Base-by-base conservation (phyloP, 2,888 invertebrate species). In the Zygogramma bicolorata region DNA sequence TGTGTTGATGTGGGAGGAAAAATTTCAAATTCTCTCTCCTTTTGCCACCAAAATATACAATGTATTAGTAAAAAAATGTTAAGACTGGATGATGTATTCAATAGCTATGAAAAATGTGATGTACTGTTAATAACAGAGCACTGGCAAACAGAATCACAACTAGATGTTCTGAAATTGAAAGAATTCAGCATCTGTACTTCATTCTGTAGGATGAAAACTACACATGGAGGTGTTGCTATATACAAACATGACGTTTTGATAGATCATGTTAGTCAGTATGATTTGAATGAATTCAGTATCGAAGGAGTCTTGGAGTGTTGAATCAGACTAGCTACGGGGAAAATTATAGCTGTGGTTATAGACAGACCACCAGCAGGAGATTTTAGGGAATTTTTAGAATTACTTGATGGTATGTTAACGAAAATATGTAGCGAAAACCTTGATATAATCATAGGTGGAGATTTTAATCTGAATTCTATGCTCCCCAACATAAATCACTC, bases 281-380 rank as follows among this genome's bases (percentile, higher is more conserved):
- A 42, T 42, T 6, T 42, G 8, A 42, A 42, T 18, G 42, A 42
- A 59, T 31, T 59, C 8, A 27, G 59, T 59, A 18, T 59, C 59
- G 58, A n/a, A 58, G 58, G 58, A 58, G n/a, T 58, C 58, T 58
- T 58, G 27, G 31, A 58, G 31, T 58, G 31, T 31, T 58, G 58
- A 29, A 58, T 58, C 27, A 27, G 29, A 29, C 31, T 18, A 29
- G 31, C 29, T 31, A 29, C 15, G 25, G 31, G 59, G 31, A 59
- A 27, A 59, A 59, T 59, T 59, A 59, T 59, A n/a, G 31, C 59
- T 59, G 59, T 59, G 59, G 59, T 59, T 31, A 59, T 18, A 59
- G 15, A 31, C 59, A 59, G 59, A 59, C 25, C 59, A 29, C 18
- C 42, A 42, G 42, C 5, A 20, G 42, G 20, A 42, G 42, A 42